Conservation (phyloP, 2,888 invertebrate genomes). For the Aporophyla nigra region DNA sequence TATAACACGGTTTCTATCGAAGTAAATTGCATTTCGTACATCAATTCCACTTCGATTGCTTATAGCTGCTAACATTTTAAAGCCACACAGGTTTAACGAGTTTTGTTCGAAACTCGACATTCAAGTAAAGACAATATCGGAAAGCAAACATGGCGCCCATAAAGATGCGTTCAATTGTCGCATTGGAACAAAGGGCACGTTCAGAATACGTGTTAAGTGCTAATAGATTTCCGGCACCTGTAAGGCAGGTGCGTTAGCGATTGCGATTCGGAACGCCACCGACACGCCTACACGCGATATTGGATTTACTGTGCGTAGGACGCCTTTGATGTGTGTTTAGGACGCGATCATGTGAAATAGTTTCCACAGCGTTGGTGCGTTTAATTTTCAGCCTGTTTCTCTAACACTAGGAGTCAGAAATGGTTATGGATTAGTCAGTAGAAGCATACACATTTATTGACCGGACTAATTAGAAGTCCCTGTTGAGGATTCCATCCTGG, state of each 20-base stretch:
- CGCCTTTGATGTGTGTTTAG: constrained; percentile 39
- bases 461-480: not conserved
- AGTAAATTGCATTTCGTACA: constrained; percentile 44
- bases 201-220: constrained; percentile 73
- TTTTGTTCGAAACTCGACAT: constrained; percentile 59
- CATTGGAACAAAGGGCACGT: constrained; percentile 72
- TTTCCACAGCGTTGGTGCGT: constrained; percentile 5
- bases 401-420: not conserved
- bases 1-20: constrained; percentile 45
- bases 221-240: constrained; percentile 87
- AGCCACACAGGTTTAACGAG: constrained; percentile 55
- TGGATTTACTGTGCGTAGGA: constrained; percentile 68
- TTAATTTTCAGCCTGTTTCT: constrained; percentile 6
- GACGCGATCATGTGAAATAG: constrained; percentile 18
- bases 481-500: not conserved
- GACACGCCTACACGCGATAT: constrained; percentile 74
- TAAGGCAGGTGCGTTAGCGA: constrained; percentile 81
- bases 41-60: constrained; percentile 47
- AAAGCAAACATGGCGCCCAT: constrained; percentile 64
- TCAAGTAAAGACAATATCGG: constrained; percentile 59
- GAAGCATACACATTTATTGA: not conserved
- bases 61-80: constrained; percentile 53
- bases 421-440: not conserved
- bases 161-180: constrained; percentile 67
- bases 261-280: constrained; percentile 74